These are phyloP conservation scores for Hyperopisus bebe DNA, from an alignment of 2,113 vertebrate species.

Conservation along the genomic window DNA sequence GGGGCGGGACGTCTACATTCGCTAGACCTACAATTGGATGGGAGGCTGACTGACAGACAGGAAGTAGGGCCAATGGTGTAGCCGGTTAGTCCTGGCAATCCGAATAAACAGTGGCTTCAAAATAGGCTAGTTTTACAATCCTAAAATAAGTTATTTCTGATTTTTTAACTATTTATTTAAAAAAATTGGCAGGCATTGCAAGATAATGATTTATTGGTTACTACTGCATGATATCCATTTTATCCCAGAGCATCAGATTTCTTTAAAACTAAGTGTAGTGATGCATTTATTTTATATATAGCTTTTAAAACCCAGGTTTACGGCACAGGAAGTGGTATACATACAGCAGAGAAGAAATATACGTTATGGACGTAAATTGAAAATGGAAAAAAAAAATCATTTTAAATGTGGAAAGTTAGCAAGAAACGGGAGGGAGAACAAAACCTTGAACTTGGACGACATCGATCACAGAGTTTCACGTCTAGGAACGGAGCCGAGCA, in stretches of 20 bases:
- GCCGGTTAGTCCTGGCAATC: background rate
- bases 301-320: background rate
- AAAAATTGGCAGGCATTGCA: background rate
- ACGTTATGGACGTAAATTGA: background rate
- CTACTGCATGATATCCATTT: background rate
- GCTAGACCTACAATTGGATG: constrained; percentile 53
- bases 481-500: background rate
- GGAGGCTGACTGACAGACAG: constrained; percentile 33
- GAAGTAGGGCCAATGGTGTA: background rate
- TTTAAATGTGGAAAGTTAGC: background rate
- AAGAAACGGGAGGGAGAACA: background rate
- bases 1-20: constrained; percentile 83
- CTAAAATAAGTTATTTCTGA: background rate
- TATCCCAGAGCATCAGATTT: background rate
- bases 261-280: background rate
- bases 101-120: background rate
- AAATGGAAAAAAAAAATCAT: background rate
- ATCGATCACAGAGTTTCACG: background rate
- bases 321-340: background rate
- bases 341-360: too few relatives aligned
- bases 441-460: background rate
- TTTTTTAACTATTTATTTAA: background rate
- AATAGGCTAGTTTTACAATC: background rate
- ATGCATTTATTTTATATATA: background rate
- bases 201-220: constrained; percentile 3